phyloP scores from a whole-genome alignment of 2,888 invertebrate genomes.

The Xestia rhomboidea region DNA sequence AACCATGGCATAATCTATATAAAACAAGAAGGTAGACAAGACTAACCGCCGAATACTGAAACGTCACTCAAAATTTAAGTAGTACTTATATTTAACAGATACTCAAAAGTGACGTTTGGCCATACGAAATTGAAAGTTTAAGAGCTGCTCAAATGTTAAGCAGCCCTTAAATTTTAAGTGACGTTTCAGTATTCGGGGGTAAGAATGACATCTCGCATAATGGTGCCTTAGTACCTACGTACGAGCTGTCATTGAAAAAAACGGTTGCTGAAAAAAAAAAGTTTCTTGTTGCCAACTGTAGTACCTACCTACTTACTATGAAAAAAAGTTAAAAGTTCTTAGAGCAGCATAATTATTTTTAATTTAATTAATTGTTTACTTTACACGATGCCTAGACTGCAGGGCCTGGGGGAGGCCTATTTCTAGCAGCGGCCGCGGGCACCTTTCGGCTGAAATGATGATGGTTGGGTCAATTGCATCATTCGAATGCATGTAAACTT shows the following conservation, averaged over 20 bases:
- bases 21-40: neutral
- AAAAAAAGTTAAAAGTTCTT: neutral
- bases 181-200: no score
- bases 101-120: no score
- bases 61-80: no score
- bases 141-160: no score
- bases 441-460: slow-evolving; percentile 1
- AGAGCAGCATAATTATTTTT: neutral
- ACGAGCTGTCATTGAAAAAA: neutral
- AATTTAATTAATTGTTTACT: neutral
- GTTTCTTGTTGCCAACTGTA: neutral
- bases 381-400: neutral
- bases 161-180: no score
- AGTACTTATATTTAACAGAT: no score
- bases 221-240: neutral
- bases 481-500: neutral
- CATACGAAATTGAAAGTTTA: no score
- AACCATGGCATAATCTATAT: neutral
- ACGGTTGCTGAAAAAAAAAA: no score
- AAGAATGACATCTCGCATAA: neutral
- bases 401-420: neutral
- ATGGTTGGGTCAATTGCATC: neutral
- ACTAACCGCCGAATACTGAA: no score
- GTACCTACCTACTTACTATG: neutral
- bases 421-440: no score